Percentiles rank a stretch among this genome's conserved stretches.
Evolutionary conservation across 2,888 invertebrate species (phyloP).

Genomic region (Agrotis clavis): DNA sequence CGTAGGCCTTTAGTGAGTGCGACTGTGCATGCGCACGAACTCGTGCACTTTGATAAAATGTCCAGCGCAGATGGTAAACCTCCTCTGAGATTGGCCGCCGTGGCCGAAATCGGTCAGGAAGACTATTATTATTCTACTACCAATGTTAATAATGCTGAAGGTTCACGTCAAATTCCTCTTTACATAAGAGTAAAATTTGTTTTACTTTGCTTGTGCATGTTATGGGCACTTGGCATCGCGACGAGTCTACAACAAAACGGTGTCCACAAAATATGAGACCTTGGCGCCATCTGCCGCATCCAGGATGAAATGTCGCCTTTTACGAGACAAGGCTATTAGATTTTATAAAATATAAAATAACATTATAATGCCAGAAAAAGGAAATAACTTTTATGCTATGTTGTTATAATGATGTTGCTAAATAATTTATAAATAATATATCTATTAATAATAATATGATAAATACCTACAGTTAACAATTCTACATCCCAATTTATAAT

Average conservation of each 20-base stretch:
- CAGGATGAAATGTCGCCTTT: constrained; percentile 62
- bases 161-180: constrained; percentile 17
- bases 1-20: too few species aligned
- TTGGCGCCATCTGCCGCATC: constrained; percentile 65
- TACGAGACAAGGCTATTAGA: constrained; percentile 65
- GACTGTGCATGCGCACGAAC: too few species aligned
- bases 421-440: too few species aligned
- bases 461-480: too few species aligned
- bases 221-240: constrained; percentile 48
- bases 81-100: too few species aligned
- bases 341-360: constrained; percentile 66
- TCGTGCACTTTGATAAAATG: too few species aligned
- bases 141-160: constrained; percentile 12
- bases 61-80: too few species aligned
- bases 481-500: too few species aligned
- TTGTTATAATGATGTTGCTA: too few species aligned
- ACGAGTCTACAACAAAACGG: constrained; percentile 55
- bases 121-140: background rate
- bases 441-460: too few species aligned
- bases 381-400: background rate
- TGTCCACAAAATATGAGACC: constrained; percentile 63
- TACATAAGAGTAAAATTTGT: constrained; percentile 38
- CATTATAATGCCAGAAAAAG: constrained; percentile 40
- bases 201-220: constrained; percentile 50
- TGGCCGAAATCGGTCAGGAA: too few species aligned